A percentile compares a stretch with the other conserved stretches of the same genome.
Evolutionary conservation across 1,140 invertebrate genomes (phyloP).

Genomic region (Drepana arcuata): DNA sequence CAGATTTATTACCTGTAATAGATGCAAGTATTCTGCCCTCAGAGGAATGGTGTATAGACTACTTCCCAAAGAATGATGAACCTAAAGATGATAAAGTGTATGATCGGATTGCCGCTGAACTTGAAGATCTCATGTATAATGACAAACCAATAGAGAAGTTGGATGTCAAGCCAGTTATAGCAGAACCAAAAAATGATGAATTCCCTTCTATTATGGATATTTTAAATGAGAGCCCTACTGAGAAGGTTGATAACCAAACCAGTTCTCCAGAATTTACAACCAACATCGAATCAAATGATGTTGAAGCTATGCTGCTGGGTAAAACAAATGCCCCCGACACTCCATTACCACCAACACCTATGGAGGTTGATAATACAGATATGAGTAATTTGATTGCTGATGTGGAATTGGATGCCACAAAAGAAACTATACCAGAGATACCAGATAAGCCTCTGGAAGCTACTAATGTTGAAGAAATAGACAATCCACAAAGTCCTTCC

Average conservation of each 20-base stretch:
- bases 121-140: conserved; percentile 66
- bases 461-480: conserved; percentile 8
- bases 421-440: too few relatives aligned
- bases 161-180: conserved; percentile 13
- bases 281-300: conserved; percentile 54
- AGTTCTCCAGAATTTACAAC: conserved; percentile 23
- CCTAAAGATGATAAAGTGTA: conserved; percentile 62
- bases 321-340: conserved; percentile 25
- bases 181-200: conserved; percentile 54
- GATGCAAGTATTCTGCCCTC: conserved; percentile 51
- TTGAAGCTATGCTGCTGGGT: conserved; percentile 62
- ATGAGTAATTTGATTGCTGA: conserved; percentile 46
- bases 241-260: conserved; percentile 26
- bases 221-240: conserved; percentile 49
- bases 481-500: conserved; percentile 50
- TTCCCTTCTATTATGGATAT: conserved; percentile 71
- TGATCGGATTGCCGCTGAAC: conserved; percentile 65
- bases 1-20: conserved; percentile 45
- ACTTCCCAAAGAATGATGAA: conserved; percentile 52
- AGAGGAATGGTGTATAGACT: conserved; percentile 63
- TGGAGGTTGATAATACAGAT: conserved; percentile 45
- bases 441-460: conserved; percentile 6
- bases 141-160: conserved; percentile 28
- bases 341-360: conserved; percentile 26
- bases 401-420: conserved; percentile 30